A percentile compares a stretch with the other conserved stretches of the same genome.
Evolutionary conservation across 2,888 invertebrate genomes (phyloP).

Genomic region (Odontomyia ornata): DNA sequence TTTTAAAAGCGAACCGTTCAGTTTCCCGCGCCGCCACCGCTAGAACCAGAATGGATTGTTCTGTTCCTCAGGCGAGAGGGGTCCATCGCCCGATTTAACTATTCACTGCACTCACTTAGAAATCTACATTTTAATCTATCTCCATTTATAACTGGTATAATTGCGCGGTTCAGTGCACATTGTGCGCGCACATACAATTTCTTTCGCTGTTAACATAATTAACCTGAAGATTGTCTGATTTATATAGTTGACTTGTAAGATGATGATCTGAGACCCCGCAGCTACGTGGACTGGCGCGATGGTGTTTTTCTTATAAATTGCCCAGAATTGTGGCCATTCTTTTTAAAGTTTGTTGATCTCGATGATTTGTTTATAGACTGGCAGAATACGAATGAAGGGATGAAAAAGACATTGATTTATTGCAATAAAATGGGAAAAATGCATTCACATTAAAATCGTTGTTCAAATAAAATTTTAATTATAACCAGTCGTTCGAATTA

Average conservation of each 20-base stretch:
- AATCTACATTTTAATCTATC: constrained; percentile 49
- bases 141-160: constrained; percentile 47
- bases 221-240: constrained; percentile 2
- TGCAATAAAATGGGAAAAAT: too few species aligned
- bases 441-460: too few species aligned
- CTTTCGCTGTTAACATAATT: constrained; percentile 33
- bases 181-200: constrained; percentile 2
- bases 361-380: constrained; percentile 37
- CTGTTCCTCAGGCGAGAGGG: not conserved
- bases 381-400: constrained; percentile 15
- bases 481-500: too few species aligned
- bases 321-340: constrained; percentile 7
- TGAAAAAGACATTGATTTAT: not conserved
- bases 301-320: constrained; percentile 27
- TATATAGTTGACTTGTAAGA: not conserved
- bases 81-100: constrained; percentile 23
- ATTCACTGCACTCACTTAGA: constrained; percentile 42
- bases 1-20: not conserved
- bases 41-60: too few species aligned
- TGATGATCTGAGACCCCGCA: not conserved
- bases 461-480: too few species aligned
- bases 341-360: not conserved
- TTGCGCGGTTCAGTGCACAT: constrained; percentile 47
- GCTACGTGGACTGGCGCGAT: not conserved
- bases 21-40: not conserved